Percentiles rank a stretch among this genome's conserved stretches.
Evolutionary conservation across 2,888 invertebrate species (phyloP).

Genomic region (Endomychus coccineus): DNA sequence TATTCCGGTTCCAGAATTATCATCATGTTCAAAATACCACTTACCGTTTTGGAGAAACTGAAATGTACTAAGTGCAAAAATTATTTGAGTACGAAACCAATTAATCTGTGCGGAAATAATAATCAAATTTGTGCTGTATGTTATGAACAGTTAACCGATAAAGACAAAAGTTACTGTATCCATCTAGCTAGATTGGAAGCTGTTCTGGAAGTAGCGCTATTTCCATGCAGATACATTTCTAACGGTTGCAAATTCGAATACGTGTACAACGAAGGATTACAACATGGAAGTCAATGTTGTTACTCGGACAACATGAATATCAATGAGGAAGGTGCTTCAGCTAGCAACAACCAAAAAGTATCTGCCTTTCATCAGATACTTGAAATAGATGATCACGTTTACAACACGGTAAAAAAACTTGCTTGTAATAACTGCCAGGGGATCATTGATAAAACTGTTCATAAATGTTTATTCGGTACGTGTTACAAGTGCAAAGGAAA

Average conservation of each 20-base stretch:
- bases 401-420: too few relatives aligned
- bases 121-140: background rate
- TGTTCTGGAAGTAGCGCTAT: background rate
- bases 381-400: too few relatives aligned
- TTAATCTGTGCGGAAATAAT: background rate
- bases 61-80: background rate
- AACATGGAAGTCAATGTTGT: background rate
- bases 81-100: background rate
- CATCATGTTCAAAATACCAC: too few relatives aligned
- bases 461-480: too few relatives aligned
- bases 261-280: background rate
- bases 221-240: background rate
- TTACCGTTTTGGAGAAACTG: background rate
- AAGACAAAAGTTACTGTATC: background rate
- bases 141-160: background rate
- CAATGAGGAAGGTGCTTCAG: too few relatives aligned
- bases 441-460: too few relatives aligned
- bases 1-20: too few relatives aligned
- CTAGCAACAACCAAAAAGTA: too few relatives aligned
- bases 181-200: background rate
- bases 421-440: too few relatives aligned
- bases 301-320: too few relatives aligned
- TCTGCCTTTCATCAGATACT: too few relatives aligned
- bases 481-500: too few relatives aligned
- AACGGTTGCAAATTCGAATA: background rate